Evolutionary conservation across 1,140 invertebrate species (phyloP).

Genomic region (Pristionchus pacificus): DNA sequence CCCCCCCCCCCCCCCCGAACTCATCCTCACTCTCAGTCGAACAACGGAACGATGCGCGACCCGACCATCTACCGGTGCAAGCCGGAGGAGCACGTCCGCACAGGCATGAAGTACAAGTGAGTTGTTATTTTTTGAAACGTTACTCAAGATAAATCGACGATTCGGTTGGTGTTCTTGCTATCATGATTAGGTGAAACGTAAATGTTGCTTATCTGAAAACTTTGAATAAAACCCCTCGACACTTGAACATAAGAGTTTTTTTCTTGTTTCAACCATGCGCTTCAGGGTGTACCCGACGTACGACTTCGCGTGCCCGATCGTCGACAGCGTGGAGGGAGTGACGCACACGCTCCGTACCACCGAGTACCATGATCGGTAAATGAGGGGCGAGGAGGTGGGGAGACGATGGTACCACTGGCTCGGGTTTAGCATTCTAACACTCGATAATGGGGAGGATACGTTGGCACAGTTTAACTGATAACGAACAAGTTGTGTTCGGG

Average conservation of each 20-base stretch:
- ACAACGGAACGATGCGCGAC: constrained; percentile 93
- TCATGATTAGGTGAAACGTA: neutral
- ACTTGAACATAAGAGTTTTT: too few relatives aligned
- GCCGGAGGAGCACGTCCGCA: constrained; percentile 82
- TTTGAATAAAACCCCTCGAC: too few relatives aligned
- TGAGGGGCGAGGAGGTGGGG: neutral
- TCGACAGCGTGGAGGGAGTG: constrained; percentile 91
- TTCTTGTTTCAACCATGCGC: too few relatives aligned
- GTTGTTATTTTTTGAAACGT: too few relatives aligned
- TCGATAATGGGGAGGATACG: too few relatives aligned
- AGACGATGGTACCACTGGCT: too few relatives aligned
- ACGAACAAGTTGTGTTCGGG: too few relatives aligned
- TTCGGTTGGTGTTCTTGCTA: constrained; percentile 1
- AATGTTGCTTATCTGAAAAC: too few relatives aligned
- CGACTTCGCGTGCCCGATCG: constrained; percentile 98
- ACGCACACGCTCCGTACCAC: constrained; percentile 95
- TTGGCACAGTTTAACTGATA: too few relatives aligned
- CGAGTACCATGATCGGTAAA: constrained; percentile 85
- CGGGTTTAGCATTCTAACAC: too few relatives aligned
- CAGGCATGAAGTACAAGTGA: constrained; percentile 90
- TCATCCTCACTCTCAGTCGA: constrained; percentile 66
- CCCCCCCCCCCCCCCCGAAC: too few relatives aligned
- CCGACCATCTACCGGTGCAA: constrained; percentile 99
- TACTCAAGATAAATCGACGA: neutral
- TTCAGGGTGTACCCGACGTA: constrained; percentile 95